These are phyloP conservation scores for Crenuchus spilurus DNA, from an alignment of 2,797 vertebrate species.

Conservation along the genomic window DNA sequence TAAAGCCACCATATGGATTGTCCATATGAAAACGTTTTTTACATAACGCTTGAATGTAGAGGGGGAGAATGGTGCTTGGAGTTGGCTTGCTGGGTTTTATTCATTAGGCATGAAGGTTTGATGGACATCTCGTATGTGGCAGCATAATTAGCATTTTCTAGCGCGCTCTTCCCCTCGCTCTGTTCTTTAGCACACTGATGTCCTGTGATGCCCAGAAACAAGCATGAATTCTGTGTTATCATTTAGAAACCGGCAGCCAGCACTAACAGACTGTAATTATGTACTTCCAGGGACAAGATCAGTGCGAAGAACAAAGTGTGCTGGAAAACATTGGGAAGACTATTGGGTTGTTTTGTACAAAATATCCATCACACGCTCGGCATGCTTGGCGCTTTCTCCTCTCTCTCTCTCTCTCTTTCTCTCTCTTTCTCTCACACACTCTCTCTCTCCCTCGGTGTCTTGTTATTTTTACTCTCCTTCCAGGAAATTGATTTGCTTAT, in stretches of 20 bases:
- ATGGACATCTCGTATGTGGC: conserved; percentile 73
- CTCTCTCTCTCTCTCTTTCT: conserved; percentile 14
- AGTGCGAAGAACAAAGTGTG: conserved; percentile 79
- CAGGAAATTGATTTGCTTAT: conserved; percentile 72
- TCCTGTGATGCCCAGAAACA: conserved; percentile 77
- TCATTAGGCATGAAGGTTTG: conserved; percentile 69
- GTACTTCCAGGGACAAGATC: conserved; percentile 76
- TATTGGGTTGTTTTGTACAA: conserved; percentile 69
- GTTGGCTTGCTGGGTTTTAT: conserved; percentile 59
- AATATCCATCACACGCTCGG: conserved; percentile 63
- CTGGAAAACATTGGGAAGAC: conserved; percentile 71
- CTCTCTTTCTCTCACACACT: background rate
- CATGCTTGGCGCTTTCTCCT: conserved; percentile 41
- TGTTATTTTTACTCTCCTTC: conserved; percentile 69
- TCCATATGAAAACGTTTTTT: conserved; percentile 51
- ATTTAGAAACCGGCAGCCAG: conserved; percentile 64
- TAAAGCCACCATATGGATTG: conserved; percentile 37
- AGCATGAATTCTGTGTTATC: conserved; percentile 72
- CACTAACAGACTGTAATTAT: conserved; percentile 79
- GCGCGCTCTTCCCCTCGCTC: conserved; percentile 59
- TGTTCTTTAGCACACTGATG: conserved; percentile 69
- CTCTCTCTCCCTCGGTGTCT: conserved; percentile 62
- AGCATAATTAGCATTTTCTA: conserved; percentile 78
- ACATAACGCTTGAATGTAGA: conserved; percentile 45
- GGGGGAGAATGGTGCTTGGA: conserved; percentile 29